A percentile compares a stretch with the other conserved stretches of the same genome.
phyloP scores from a whole-genome alignment of 1,140 invertebrate species.

The Tetragonula clypearis region DNA sequence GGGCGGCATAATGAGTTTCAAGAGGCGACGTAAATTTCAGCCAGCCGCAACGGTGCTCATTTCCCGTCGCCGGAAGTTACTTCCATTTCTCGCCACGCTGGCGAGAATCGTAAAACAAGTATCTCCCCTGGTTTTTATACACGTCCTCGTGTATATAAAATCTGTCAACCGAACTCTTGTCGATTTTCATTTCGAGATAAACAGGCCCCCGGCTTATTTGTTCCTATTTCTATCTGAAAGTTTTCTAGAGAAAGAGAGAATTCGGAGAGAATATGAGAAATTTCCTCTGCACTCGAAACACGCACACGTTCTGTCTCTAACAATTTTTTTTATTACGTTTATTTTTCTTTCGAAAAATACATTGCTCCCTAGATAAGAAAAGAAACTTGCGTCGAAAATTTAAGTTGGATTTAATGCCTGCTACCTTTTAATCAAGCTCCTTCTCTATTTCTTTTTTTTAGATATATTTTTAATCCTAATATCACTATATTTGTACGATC shows the following conservation, averaged over 20 bases:
- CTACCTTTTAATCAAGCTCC: too few species aligned
- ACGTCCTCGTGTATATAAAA: too few species aligned
- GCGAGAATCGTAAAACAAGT: conserved; percentile 37
- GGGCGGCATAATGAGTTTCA: conserved; percentile 7
- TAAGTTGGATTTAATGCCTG: too few species aligned
- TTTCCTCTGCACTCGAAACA: not conserved
- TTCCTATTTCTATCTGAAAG: not conserved
- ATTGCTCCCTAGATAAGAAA: too few species aligned
- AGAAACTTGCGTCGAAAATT: too few species aligned
- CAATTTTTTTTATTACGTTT: too few species aligned
- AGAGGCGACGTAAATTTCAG: conserved; percentile 15
- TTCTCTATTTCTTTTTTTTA: too few species aligned
- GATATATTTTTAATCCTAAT: too few species aligned
- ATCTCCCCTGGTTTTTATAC: conserved; percentile 5
- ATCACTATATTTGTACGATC: too few species aligned
- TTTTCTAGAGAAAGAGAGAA: too few species aligned
- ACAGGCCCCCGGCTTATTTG: not conserved
- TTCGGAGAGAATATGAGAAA: not conserved
- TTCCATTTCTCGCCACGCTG: conserved; percentile 21
- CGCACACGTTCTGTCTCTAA: not conserved
- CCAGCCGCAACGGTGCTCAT: conserved; percentile 26
- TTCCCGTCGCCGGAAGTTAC: conserved; percentile 36
- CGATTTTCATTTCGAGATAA: conserved; percentile 3
- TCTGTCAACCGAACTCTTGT: not conserved
- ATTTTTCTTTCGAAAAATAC: too few species aligned